A percentile compares a stretch with the other conserved stretches of the same genome.
Conservation (phyloP, 2,113 vertebrate genomes). For the Hypomesus transpacificus region DNA sequence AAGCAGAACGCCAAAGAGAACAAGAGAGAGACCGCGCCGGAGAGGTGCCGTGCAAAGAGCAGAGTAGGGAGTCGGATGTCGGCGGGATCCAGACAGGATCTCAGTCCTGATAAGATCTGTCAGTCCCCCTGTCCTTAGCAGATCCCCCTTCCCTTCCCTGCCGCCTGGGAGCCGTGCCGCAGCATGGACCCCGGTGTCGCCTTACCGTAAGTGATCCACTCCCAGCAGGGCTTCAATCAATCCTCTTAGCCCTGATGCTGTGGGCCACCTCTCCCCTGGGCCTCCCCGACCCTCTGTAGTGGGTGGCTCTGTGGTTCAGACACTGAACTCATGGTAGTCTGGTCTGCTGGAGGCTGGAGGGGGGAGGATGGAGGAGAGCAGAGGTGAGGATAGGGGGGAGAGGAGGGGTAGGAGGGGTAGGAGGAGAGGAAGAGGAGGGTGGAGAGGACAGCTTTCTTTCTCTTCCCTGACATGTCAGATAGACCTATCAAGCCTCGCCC, state of each 20-base stretch:
- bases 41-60: background rate
- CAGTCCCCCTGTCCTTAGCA: constrained; percentile 31
- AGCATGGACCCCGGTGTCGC: constrained; percentile 63
- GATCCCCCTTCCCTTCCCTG: constrained; percentile 44
- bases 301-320: constrained; percentile 63
- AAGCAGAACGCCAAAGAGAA: constrained; percentile 11
- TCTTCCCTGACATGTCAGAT: too few species aligned
- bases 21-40: background rate
- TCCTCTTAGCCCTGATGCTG: constrained; percentile 60
- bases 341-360: background rate
- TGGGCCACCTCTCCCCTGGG: constrained; percentile 42
- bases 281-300: constrained; percentile 60
- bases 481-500: too few species aligned
- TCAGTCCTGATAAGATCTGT: constrained; percentile 59
- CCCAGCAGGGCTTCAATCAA: constrained; percentile 66
- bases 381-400: background rate
- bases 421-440: constrained; percentile 28
- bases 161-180: constrained; percentile 40
- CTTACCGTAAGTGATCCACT: constrained; percentile 69
- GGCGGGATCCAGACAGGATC: constrained; percentile 22
- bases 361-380: background rate
- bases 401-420: constrained; percentile 39
- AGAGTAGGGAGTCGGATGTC: background rate
- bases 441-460: too few species aligned
- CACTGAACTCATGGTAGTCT: constrained; percentile 31